A percentile compares a stretch with the other conserved stretches of the same genome.
phyloP scores from a whole-genome alignment of 2,113 vertebrate species.

The Pongo abelii region DNA sequence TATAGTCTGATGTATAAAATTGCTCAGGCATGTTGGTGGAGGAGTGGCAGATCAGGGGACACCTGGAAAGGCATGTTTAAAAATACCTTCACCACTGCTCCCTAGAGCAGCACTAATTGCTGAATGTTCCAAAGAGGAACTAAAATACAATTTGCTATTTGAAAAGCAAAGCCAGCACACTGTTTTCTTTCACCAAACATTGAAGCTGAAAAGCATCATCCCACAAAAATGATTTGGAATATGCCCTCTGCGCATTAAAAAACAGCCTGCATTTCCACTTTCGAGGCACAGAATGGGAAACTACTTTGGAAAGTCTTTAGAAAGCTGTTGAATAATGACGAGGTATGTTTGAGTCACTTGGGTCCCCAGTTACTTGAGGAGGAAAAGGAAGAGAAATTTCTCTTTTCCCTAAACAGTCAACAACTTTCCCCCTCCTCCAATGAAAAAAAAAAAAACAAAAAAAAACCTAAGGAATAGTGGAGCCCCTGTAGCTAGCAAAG shows the following conservation, averaged over 20 bases:
- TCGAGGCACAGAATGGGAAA: slow-evolving; percentile 64
- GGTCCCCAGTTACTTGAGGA: background rate
- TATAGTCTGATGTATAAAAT: background rate
- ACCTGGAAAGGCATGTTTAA: slow-evolving; percentile 65
- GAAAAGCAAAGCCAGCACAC: background rate
- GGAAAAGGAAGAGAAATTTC: background rate
- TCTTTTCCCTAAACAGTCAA: slow-evolving; percentile 36
- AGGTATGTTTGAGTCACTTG: slow-evolving; percentile 62
- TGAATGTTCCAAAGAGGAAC: background rate
- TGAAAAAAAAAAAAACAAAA: background rate
- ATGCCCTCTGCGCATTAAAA: background rate
- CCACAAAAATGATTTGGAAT: background rate
- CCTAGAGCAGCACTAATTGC: slow-evolving; percentile 54
- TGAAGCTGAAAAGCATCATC: slow-evolving; percentile 24
- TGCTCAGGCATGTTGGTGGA: slow-evolving; percentile 67
- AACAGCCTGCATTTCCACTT: slow-evolving; percentile 23
- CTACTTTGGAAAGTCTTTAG: slow-evolving; percentile 59
- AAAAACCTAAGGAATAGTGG: background rate
- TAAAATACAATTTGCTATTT: slow-evolving; percentile 19
- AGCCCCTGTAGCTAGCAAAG: background rate
- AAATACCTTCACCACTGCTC: slow-evolving; percentile 57
- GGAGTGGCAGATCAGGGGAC: slow-evolving; percentile 46
- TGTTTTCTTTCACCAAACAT: slow-evolving; percentile 34
- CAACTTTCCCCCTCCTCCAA: background rate
- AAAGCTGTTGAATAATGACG: slow-evolving; percentile 40